Conservation (phyloP, 2,113 vertebrate genomes). For the Columbina picui region DNA sequence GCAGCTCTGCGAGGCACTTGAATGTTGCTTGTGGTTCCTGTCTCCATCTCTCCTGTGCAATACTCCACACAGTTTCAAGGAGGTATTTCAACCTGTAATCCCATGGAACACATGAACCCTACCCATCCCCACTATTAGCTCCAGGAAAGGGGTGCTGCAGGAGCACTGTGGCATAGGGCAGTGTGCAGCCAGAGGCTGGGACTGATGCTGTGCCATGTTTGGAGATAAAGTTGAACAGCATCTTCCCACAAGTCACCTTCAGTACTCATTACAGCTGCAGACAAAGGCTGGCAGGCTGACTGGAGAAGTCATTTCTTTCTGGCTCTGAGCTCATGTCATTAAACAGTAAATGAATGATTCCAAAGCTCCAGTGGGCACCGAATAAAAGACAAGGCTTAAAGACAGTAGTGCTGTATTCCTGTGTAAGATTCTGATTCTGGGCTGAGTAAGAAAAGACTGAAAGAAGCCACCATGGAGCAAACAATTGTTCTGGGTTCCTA, state of each 20-base stretch:
- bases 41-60: background rate
- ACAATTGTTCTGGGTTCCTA: background rate
- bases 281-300: background rate
- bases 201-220: background rate
- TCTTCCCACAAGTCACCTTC: background rate
- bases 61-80: background rate
- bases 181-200: background rate
- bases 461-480: background rate
- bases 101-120: background rate
- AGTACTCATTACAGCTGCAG: background rate
- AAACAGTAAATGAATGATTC: background rate
- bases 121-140: background rate
- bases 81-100: background rate
- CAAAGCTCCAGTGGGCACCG: background rate
- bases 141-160: background rate
- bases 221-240: background rate
- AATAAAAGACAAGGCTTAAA: background rate
- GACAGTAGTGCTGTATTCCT: background rate
- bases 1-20: background rate
- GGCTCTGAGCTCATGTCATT: background rate
- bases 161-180: fast-evolving
- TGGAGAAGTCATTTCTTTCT: background rate
- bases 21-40: fast-evolving
- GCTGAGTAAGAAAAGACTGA: background rate
- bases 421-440: background rate